A percentile compares a stretch with the other conserved stretches of the same genome.
Evolutionary conservation across 2,888 invertebrate genomes (phyloP).

Genomic region (Eupelmus urozonus): DNA sequence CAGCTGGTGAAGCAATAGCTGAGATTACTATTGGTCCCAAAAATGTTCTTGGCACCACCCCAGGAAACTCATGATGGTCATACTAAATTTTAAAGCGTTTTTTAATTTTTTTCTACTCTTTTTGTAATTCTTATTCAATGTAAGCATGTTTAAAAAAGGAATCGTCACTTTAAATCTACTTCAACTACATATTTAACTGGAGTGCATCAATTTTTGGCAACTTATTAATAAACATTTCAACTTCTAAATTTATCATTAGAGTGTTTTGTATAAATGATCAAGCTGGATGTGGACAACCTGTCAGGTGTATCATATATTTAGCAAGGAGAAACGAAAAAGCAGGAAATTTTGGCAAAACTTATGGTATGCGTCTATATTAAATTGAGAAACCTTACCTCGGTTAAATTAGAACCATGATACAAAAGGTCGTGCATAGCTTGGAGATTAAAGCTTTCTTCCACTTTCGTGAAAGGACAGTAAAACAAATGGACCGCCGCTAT

Average conservation of each 20-base stretch:
- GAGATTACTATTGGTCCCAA: slow-evolving; percentile 93
- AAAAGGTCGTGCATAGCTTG: slow-evolving; percentile 99
- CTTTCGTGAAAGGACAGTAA: slow-evolving; percentile 97
- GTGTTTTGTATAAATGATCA: slow-evolving; percentile 10
- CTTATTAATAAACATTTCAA: not conserved
- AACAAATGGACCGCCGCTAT: slow-evolving; percentile 89
- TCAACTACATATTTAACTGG: not conserved
- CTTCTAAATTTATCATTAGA: not conserved
- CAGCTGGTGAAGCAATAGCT: slow-evolving; percentile 86
- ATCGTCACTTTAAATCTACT: not conserved
- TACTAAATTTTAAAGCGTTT: slow-evolving; percentile 81
- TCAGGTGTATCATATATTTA: slow-evolving; percentile 35
- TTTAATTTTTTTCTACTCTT: not conserved
- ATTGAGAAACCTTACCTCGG: slow-evolving; percentile 82
- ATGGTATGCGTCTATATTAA: slow-evolving; percentile 45
- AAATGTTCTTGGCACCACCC: slow-evolving; percentile 98
- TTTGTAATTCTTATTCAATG: not conserved
- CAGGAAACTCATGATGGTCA: slow-evolving; percentile 98
- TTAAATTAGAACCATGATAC: slow-evolving; percentile 90
- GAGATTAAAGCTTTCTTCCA: slow-evolving; percentile 99
- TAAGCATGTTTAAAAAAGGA: not conserved
- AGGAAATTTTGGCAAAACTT: slow-evolving; percentile 39
- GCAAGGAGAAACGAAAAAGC: slow-evolving; percentile 11
- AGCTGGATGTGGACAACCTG: slow-evolving; percentile 23
- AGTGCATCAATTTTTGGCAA: not conserved